Evolutionary conservation across 1,140 invertebrate species (phyloP), one percentile per base, ranked within the genome.

Genomic region (Probaryconus sp.): DNA sequence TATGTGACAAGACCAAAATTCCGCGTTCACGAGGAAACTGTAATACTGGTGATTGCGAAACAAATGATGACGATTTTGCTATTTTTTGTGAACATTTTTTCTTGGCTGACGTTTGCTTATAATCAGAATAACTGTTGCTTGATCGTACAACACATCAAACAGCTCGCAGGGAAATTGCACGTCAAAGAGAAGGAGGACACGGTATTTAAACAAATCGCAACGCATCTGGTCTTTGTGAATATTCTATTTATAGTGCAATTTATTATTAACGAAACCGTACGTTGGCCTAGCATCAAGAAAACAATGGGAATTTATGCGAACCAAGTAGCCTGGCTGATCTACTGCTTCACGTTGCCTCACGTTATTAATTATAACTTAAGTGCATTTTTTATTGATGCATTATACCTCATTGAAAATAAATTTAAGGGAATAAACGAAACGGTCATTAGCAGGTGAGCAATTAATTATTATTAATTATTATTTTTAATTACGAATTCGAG

Each of bases 81-180:
- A 2, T 65, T 47, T 31, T 11, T 55, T n/a, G 31, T 65, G 13
- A 65, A 65, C 30, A 18, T 65, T 55, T 37, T 20, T 6, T 55
- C 61, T 33, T 65, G 61, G 61, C 31, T 65, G n/a, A 11, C 40
- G 17, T 65, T 65, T 55, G 61, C 61, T 10, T 55, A 55, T 42
- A 65, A 55, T 55, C 61, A 55, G 21, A 55, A 55, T 21, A 20
- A 33, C 30, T 24, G 55, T 35, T 33, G 48, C 42, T 31, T 26
- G 20, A 65, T 55, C 35, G 30, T 65, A 47, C 31, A 40, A 7
- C 20, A 55, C 10, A 55, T 55, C 16, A 55, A 55, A 30, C 31
- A 38, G 55, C 55, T 65, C 31, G n/a, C n/a, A 30, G 24, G 30
- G 5, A 6, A 48, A 28, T 31, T n/a, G n/a, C 42, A 1, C 3